Evolutionary conservation across 1,140 invertebrate species (phyloP).

Genomic region (Mactra quadrangularis): DNA sequence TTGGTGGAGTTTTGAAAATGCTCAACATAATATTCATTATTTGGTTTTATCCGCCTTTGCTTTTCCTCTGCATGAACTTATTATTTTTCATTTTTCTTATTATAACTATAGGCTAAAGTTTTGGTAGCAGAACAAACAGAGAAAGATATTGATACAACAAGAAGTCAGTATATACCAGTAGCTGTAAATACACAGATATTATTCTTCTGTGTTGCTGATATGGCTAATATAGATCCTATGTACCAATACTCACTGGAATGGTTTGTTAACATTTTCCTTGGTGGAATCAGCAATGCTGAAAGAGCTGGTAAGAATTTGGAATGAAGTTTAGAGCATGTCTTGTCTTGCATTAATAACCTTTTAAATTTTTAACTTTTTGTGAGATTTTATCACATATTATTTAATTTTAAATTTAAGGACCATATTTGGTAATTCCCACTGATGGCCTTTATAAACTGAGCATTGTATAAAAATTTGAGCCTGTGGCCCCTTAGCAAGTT

Average conservation of each 20-base stretch:
- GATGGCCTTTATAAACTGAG: too few species aligned
- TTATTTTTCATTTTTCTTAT: constrained; percentile 1
- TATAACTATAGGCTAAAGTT: constrained; percentile 83
- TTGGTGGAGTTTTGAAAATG: too few species aligned
- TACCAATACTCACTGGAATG: constrained; percentile 85
- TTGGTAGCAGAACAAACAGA: constrained; percentile 84
- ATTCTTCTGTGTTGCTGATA: constrained; percentile 84
- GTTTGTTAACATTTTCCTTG: constrained; percentile 84
- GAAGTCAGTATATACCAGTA: constrained; percentile 84
- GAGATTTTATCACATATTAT: too few species aligned
- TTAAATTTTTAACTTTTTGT: too few species aligned
- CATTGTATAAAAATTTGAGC: too few species aligned
- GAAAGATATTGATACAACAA: constrained; percentile 83
- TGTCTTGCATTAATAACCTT: too few species aligned
- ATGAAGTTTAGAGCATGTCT: neutral
- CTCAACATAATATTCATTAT: too few species aligned
- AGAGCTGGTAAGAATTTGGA: constrained; percentile 77
- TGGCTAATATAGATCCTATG: constrained; percentile 84
- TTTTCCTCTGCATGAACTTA: too few species aligned
- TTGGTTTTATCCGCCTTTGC: too few species aligned
- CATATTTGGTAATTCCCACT: too few species aligned
- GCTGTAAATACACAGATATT: constrained; percentile 84
- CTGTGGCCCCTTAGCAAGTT: too few species aligned
- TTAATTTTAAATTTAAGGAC: too few species aligned
- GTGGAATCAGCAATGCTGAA: constrained; percentile 82